Evolutionary conservation across 2,888 invertebrate species (phyloP).

Genomic region (Endomychus coccineus): DNA sequence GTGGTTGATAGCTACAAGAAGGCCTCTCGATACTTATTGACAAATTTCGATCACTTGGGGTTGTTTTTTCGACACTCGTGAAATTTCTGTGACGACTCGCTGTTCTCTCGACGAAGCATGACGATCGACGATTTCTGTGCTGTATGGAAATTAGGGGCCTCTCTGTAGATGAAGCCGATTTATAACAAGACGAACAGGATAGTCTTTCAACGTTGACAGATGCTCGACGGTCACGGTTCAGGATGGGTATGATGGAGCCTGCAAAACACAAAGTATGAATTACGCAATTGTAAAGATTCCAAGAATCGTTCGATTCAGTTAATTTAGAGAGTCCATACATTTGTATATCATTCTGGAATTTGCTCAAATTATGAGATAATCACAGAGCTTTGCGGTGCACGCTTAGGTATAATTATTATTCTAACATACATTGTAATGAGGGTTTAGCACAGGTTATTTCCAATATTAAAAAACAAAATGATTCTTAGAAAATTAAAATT

Average conservation of each 20-base stretch:
- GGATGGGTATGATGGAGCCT: conserved; percentile 40
- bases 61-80: conserved; percentile 39
- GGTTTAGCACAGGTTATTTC: too few relatives aligned
- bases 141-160: conserved; percentile 21
- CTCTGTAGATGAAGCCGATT: conserved; percentile 21
- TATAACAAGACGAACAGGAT: conserved; percentile 24
- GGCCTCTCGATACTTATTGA: conserved; percentile 32
- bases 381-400: too few relatives aligned
- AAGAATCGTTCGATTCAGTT: too few relatives aligned
- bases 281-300: too few relatives aligned
- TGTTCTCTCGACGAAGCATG: conserved; percentile 37
- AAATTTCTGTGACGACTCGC: conserved; percentile 35
- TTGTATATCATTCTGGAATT: too few relatives aligned
- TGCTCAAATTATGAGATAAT: too few relatives aligned
- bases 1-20: conserved; percentile 28
- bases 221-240: conserved; percentile 34
- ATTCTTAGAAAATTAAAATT: too few relatives aligned
- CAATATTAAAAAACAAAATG: too few relatives aligned
- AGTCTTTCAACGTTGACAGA: conserved; percentile 33
- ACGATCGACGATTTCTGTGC: conserved; percentile 32
- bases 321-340: too few relatives aligned
- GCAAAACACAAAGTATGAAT: conserved; percentile 16
- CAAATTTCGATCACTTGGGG: conserved; percentile 27
- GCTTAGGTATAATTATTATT: too few relatives aligned
- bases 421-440: too few relatives aligned